Conservation (phyloP, 2,888 invertebrate species). For the Meghimatium bilineatum region DNA sequence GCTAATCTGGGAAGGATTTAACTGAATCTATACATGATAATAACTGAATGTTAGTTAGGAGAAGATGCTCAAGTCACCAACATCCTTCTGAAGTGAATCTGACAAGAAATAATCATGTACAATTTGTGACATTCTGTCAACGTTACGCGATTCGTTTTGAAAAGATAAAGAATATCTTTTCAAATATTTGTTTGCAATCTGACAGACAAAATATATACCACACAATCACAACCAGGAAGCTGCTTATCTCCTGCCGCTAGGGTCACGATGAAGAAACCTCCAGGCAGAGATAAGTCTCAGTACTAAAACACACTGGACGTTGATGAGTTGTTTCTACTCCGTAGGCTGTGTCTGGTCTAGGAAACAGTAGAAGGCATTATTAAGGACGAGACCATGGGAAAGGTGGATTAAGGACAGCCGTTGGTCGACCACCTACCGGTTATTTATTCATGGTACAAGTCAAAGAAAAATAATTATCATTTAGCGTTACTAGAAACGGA, state of each 20-base stretch:
- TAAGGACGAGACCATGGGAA: neutral
- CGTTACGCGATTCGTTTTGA: no score
- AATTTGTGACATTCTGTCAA: no score
- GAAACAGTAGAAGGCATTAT: constrained; percentile 4
- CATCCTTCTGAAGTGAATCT: no score
- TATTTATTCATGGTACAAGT: neutral
- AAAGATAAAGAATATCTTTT: no score
- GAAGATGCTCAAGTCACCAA: no score
- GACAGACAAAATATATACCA: neutral
- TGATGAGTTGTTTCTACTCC: constrained; percentile 2
- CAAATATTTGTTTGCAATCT: no score
- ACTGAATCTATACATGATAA: no score
- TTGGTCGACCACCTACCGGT: constrained; percentile 28
- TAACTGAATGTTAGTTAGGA: no score
- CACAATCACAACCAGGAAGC: neutral
- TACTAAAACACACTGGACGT: neutral
- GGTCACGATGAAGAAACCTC: neutral
- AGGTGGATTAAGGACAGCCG: neutral
- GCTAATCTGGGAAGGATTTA: no score
- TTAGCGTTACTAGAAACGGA: neutral
- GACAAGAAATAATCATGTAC: no score
- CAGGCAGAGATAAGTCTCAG: neutral
- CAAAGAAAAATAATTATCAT: constrained; percentile 13
- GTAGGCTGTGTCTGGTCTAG: neutral
- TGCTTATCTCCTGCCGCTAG: neutral